A percentile compares a stretch with the other conserved stretches of the same genome.
Conservation (phyloP, 2,113 vertebrate genomes). For the Mixornis gularis region DNA sequence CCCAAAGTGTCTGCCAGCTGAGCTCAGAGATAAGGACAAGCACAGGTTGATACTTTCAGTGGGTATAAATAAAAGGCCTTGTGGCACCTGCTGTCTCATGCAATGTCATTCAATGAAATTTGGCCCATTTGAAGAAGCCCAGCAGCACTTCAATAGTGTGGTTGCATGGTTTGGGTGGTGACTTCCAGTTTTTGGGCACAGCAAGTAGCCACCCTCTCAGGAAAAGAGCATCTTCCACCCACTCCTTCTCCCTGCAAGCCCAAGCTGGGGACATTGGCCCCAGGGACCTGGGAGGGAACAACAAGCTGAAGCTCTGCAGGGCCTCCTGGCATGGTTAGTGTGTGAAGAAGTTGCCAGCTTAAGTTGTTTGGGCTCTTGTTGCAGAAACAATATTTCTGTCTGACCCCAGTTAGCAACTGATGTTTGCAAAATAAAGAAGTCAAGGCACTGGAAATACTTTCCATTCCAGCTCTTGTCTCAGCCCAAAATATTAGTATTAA, state of each 20-base stretch:
- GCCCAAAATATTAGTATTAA: constrained; percentile 64
- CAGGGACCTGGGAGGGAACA: neutral
- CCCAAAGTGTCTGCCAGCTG: neutral
- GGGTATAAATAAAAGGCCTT: neutral
- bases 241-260: neutral
- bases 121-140: neutral
- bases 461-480: constrained; percentile 51
- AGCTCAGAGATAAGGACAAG: neutral
- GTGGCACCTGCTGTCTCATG: neutral
- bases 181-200: neutral
- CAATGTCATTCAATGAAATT: fast-evolving
- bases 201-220: neutral
- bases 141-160: neutral
- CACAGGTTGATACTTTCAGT: neutral
- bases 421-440: constrained; percentile 69
- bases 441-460: constrained; percentile 65
- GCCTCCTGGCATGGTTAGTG: constrained; percentile 6
- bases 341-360: constrained; percentile 28
- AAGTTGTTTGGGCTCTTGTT: constrained; percentile 56
- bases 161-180: neutral
- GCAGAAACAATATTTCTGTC: constrained; percentile 65
- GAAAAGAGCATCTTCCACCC: neutral
- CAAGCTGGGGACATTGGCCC: neutral
- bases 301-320: neutral
- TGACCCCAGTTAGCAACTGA: constrained; percentile 64